Conservation (phyloP, 2,113 vertebrate genomes). For the Trematomus loennbergii region DNA sequence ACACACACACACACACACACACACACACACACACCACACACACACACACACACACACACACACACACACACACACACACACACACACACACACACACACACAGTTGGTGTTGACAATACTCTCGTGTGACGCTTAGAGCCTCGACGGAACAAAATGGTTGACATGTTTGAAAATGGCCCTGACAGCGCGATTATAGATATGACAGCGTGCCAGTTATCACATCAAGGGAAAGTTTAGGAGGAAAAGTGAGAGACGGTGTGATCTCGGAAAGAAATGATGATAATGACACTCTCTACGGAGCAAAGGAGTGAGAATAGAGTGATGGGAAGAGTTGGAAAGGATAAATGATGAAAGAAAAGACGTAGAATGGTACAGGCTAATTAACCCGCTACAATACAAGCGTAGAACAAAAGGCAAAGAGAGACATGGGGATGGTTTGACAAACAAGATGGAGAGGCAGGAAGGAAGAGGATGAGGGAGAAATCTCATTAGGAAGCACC, state of each 20-base stretch:
- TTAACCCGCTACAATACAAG: constrained; percentile 11
- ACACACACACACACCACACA: too few relatives aligned
- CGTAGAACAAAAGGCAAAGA: neutral
- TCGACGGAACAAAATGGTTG: constrained; percentile 52
- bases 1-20: too few relatives aligned
- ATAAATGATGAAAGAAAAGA: neutral
- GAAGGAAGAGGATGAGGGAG: neutral
- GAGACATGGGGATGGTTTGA: neutral
- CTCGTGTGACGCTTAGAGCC: constrained; percentile 40
- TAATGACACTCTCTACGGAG: constrained; percentile 23
- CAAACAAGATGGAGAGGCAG: neutral
- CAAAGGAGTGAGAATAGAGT: constrained; percentile 29
- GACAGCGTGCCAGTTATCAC: constrained; percentile 35
- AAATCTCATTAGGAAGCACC: constrained; percentile 4
- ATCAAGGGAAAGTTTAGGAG: constrained; percentile 11
- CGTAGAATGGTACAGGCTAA: neutral
- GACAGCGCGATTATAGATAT: constrained; percentile 60
- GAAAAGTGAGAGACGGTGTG: constrained; percentile 1
- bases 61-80: constrained; percentile 4
- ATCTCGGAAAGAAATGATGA: neutral
- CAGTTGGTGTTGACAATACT: constrained; percentile 30
- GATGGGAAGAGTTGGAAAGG: neutral
- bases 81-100: neutral
- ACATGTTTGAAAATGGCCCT: constrained; percentile 74
- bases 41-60: neutral